phyloP scores from a whole-genome alignment of 2,113 vertebrate genomes.

The Paralichthys olivaceus region DNA sequence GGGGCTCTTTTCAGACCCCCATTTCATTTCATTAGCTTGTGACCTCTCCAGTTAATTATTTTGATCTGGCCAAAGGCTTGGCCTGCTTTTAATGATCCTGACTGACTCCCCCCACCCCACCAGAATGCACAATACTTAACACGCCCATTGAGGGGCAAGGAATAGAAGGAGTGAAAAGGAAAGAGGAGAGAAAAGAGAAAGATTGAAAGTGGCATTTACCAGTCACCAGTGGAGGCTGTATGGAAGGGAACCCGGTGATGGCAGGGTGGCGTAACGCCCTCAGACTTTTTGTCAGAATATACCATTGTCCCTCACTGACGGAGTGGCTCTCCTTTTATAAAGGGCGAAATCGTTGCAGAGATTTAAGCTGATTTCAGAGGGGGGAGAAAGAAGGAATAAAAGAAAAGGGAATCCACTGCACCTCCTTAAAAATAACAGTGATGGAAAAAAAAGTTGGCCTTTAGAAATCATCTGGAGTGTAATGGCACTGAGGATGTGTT shows the following conservation, averaged over 20 bases:
- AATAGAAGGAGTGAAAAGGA: conserved; percentile 74
- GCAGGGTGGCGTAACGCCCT: conserved; percentile 70
- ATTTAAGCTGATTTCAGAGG: conserved; percentile 58
- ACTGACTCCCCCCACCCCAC: conserved; percentile 77
- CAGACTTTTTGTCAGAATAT: conserved; percentile 79
- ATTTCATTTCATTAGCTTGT: conserved; percentile 87
- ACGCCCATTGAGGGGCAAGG: conserved; percentile 76
- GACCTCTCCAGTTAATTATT: conserved; percentile 88
- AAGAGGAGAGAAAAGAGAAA: conserved; percentile 69
- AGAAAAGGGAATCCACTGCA: conserved; percentile 36
- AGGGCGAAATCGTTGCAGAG: conserved; percentile 56
- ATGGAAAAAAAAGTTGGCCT: conserved; percentile 1
- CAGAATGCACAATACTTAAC: conserved; percentile 84
- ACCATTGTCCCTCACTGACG: conserved; percentile 77
- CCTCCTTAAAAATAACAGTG: conserved; percentile 45
- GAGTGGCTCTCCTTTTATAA: conserved; percentile 63
- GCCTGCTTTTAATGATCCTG: conserved; percentile 84
- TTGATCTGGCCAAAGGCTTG: conserved; percentile 85
- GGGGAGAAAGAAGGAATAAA: conserved; percentile 21
- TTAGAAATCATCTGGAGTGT: conserved; percentile 24
- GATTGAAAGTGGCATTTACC: conserved; percentile 83
- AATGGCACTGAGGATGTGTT: conserved; percentile 21
- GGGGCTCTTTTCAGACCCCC: conserved; percentile 72
- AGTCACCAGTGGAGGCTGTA: conserved; percentile 67
- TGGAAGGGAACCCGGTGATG: conserved; percentile 64